Base-by-base conservation (phyloP, 2,797 vertebrate species). In the Melanotaenia nigrans region DNA sequence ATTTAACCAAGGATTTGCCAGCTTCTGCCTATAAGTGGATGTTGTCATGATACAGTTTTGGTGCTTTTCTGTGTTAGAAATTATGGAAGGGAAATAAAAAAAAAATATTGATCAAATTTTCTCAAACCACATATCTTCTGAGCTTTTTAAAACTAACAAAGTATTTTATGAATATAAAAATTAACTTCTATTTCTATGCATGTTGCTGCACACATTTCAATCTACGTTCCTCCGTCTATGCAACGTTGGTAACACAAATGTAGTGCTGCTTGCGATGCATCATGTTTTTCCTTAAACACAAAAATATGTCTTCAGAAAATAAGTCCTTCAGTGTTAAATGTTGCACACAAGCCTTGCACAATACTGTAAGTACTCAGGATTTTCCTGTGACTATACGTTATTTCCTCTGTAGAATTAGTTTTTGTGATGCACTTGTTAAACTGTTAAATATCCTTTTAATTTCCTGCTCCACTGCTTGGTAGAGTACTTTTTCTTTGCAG, bases 1-100 rank as follows among this genome's bases (percentile, higher is more conserved):
- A 33, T 65, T 69, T 76, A 13, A 32, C 55, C 58, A 45, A 65
- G 13, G 54, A 75, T 66, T 38, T 61, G 6, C 45, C 18, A 68
- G 16, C 35, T 54, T 71, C 40, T 64, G 36, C 54, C 13, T 20
- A 55, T 53, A 35, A 38, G 24, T 60, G n/a, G 12, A 55, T 14
- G 9, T 59, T 24, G 51, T 40, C n/a, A 24, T 22, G 24, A 45
- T 25, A 60, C 30, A 5, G 36, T 65, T 69, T 71, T 60, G 24
- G 57, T 76, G 54, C 11, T 66, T 66, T 32, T 78, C 1, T 36
- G 22, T 58, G 6, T 60, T 16, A 12, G 6, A n/a, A 47, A 53
- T 22, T 32, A 1, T 45, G 16, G 28, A 57, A 28, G 24, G 2
- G 6, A 60, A 64, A 59, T 28, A 1, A 47, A 68, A 53, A 2